phyloP scores from a whole-genome alignment of 2,797 vertebrate species.

The Podargus strigoides region DNA sequence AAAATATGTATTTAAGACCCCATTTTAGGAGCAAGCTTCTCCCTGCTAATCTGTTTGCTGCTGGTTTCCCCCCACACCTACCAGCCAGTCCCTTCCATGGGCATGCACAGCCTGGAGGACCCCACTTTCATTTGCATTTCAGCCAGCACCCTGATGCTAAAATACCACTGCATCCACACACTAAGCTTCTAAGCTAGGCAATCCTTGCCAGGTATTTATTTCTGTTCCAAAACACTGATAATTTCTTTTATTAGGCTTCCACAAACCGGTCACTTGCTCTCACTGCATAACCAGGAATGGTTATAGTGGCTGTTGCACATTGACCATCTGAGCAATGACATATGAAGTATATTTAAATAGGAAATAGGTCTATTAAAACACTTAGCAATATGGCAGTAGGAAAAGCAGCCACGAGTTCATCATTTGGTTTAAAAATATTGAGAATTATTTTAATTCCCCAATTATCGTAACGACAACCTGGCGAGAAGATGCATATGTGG shows the following conservation, averaged over 20 bases:
- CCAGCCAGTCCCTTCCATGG: not conserved
- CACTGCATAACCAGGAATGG: not conserved
- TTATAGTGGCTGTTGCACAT: not conserved
- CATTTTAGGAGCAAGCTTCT: too few species aligned
- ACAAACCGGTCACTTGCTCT: not conserved
- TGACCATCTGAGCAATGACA: conserved; percentile 55
- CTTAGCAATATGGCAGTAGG: conserved; percentile 46
- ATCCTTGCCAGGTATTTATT: not conserved
- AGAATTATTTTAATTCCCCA: not conserved
- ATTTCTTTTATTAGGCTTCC: conserved; percentile 15
- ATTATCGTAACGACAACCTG: not conserved
- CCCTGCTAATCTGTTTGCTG: not conserved
- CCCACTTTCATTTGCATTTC: not conserved
- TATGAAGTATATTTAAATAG: not conserved
- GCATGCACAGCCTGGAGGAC: not conserved
- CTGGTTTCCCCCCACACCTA: not conserved
- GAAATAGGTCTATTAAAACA: conserved; percentile 29
- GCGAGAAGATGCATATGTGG: not conserved
- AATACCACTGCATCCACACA: not conserved
- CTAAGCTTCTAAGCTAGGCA: not conserved
- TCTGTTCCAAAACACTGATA: not conserved
- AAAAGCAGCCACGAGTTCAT: not conserved
- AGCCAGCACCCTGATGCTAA: not conserved
- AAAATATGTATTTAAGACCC: not conserved
- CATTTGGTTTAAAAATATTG: not conserved